Base-by-base conservation (phyloP, 2,888 invertebrate species). In the Zygogramma bicolorata region DNA sequence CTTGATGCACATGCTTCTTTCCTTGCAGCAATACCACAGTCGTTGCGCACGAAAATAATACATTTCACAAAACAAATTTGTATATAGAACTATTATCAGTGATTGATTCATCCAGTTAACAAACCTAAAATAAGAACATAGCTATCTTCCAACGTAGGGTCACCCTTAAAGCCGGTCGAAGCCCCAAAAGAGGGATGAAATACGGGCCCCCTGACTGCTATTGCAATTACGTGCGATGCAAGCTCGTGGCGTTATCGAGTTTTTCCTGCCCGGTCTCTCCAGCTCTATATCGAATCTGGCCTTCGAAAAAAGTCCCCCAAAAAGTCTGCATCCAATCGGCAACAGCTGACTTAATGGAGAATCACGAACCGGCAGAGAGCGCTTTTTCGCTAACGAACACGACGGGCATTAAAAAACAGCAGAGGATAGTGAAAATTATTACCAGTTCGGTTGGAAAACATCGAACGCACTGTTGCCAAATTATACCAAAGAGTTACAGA, bases 351-450 rank as follows among this genome's bases (percentile, higher is more conserved):
- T 20, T 22, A 38, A 61, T 38, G 61, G 61, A 61, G 62, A 69
- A 63, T 69, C 63, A 69, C 49, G 57, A 62, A 40, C 40, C 62
- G 29, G 15, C 34, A 49, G 53, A 60, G 68, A 61, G 61, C 31
- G 38, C 67, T 27, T 34, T 57, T 68, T 34, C 38, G 20, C 38
- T 66, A 58, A 67, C 67, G 46, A 60, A 46, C 67, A 46, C 27
- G 53, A 38, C 13, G 3, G 38, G 25, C 61, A 53, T 49, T 69
- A 62, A 62, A 63, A 63, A 57, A 40, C 38, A 27, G 62, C 62
- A 27, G 42, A 66, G 70, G 46, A 60, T 25, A 53, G 3, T 53
- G 25, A 25, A 13, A 27, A 53, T n/a, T 53, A 25, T 10, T n/a
- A n/a, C n/a, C n/a, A n/a, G 53, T 15, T 53, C n/a, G 53, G n/a